Conservation (phyloP, 2,113 vertebrate genomes). For the Bubo scandiacus region DNA sequence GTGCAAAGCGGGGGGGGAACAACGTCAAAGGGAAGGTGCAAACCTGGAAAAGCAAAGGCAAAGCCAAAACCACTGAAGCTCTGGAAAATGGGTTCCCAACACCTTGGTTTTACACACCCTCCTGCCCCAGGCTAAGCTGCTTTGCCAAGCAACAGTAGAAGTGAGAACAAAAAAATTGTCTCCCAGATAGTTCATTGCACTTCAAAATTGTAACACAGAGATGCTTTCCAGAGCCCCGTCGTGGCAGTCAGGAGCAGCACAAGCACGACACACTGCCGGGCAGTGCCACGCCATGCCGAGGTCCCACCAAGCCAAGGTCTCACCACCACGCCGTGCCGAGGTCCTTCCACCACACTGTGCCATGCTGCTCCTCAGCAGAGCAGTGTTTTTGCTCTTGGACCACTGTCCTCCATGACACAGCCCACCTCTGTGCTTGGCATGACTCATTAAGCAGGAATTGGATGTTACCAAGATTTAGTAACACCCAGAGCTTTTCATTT, state of each 20-base stretch:
- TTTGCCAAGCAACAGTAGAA: rapidly evolving
- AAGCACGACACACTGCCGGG: neutral
- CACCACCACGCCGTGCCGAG: no score
- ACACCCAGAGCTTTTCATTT: no score
- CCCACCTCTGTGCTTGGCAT: no score
- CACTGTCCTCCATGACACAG: no score
- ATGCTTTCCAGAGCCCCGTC: rapidly evolving
- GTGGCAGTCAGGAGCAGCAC: rapidly evolving
- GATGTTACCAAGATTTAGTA: no score
- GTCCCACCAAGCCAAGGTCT: neutral
- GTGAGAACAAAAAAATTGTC: neutral
- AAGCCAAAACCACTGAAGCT: neutral
- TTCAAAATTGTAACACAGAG: neutral
- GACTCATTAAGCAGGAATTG: no score
- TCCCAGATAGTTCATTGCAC: neutral
- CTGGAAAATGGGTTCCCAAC: neutral
- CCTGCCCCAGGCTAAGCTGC: no score
- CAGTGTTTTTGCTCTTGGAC: no score
- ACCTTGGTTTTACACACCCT: neutral
- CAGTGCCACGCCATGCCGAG: rapidly evolving
- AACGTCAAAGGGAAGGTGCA: neutral
- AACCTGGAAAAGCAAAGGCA: neutral
- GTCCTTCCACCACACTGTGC: neutral
- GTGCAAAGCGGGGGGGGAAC: no score
- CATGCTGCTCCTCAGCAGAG: no score